Base-by-base conservation (phyloP, 1,140 invertebrate genomes). In the Drosophila nigromelanica region DNA sequence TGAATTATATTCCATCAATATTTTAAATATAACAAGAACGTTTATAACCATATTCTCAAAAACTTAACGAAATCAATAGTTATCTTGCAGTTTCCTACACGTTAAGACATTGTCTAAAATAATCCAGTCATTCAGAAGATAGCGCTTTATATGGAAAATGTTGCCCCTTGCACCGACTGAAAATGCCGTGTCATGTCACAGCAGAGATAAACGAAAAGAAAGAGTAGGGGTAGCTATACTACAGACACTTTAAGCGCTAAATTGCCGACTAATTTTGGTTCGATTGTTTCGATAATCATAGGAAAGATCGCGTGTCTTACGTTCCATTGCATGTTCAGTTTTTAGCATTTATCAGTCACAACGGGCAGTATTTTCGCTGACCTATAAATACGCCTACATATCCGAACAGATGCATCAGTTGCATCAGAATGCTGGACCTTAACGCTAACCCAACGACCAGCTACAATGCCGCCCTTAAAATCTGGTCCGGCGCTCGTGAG, bases 381-480 rank as follows among this genome's bases (percentile, higher is more conserved):
- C 61, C 73, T 66, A 78, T 86, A 87, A 86, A 86, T 78, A 86
- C 50, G 42, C 12, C 21, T n/a, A 15, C 5, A 8, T 10, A 37
- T 15, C 18, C 5, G 11, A 10, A 15, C 60, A 47, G 27, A 35
- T 69, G 50, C 59, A 68, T 42, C 85, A 91, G 87, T 82, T 78
- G 37, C 27, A 64, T 30, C 47, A 67, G 27, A 47, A 86, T 86
- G 82, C 60, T 78, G 40, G 64, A 82, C 43, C 68, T 76, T 1
- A 81, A 76, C 47, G 75, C 69, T 43, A 81, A 70, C 37, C 61
- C 58, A 4, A 48, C 58, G 0, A 87, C 82, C 8, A 76, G 27
- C 33, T 86, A 78, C 64, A 45, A 82, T 68, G 21, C 67, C 0
- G 52, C 39, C 3, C 63, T 60, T 2, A 73, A 73, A 14, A 59